Percentiles rank a stretch among this genome's conserved stretches.
Conservation (phyloP, 2,797 vertebrate species). For the Botia kubotai region DNA sequence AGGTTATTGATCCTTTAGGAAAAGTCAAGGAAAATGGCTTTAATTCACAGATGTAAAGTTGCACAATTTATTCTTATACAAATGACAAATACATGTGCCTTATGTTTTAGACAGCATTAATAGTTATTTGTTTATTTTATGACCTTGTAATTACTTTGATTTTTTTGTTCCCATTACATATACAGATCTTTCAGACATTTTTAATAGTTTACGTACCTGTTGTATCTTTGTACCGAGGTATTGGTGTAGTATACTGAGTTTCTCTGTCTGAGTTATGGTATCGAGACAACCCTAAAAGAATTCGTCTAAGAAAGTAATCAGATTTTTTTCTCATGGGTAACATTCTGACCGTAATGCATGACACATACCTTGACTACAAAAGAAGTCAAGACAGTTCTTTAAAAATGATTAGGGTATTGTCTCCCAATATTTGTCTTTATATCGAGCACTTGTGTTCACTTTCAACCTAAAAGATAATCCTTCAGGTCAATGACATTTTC, state of each 20-base stretch:
- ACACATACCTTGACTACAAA: background rate
- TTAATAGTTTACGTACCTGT: too few relatives aligned
- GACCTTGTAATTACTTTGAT: too few relatives aligned
- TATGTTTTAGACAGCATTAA: too few relatives aligned
- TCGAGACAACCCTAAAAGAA: background rate
- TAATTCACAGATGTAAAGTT: background rate
- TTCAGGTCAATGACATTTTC: background rate
- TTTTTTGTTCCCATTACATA: too few relatives aligned
- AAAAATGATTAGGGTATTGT: background rate
- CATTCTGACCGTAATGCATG: background rate
- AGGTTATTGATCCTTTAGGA: conserved; percentile 8
- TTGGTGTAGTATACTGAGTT: background rate
- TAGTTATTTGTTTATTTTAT: too few relatives aligned
- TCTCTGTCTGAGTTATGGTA: background rate
- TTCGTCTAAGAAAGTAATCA: background rate
- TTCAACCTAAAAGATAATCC: background rate
- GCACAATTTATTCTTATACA: background rate
- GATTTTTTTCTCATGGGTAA: background rate
- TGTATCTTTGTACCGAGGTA: background rate
- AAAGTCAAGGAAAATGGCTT: conserved; percentile 10
- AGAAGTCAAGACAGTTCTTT: background rate
- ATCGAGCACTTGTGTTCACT: background rate
- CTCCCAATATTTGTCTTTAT: background rate
- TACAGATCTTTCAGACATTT: background rate
- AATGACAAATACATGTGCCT: too few relatives aligned